A percentile compares a stretch with the other conserved stretches of the same genome.
Evolutionary conservation across 92 coral and sea anemone species (phyloP).

Genomic region (Zoanthus gigantus): DNA sequence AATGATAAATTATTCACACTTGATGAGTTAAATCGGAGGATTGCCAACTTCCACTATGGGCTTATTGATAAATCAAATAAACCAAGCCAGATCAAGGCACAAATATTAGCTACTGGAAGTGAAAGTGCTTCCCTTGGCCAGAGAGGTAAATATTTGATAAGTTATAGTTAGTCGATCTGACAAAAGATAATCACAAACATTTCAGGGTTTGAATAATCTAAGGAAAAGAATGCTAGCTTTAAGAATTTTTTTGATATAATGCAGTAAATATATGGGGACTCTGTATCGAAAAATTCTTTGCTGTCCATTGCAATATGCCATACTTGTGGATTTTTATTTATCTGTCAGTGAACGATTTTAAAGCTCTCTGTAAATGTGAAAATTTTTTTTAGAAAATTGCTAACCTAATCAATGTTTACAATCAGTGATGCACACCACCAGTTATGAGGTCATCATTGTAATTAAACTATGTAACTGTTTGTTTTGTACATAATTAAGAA

Average conservation of each 20-base stretch:
- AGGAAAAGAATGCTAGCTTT: no score
- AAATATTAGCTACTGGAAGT: no score
- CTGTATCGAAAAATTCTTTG: slow-evolving; percentile 15
- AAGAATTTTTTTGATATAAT: no score
- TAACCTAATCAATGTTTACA: background rate
- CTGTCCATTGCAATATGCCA: background rate
- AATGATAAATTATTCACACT: slow-evolving; percentile 62
- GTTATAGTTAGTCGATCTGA: no score
- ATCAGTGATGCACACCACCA: background rate
- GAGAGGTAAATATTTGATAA: no score
- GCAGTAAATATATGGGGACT: no score
- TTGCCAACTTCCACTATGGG: slow-evolving; percentile 22
- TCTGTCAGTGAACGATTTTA: slow-evolving; percentile 8
- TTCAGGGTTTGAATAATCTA: no score
- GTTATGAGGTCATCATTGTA: background rate
- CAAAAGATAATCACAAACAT: no score
- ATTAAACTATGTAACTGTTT: background rate
- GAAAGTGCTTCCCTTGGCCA: no score
- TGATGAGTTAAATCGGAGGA: slow-evolving; percentile 57
- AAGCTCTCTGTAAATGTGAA: background rate
- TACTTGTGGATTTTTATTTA: background rate
- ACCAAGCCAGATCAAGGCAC: no score
- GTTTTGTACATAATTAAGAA: background rate
- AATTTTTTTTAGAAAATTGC: background rate
- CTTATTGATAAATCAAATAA: no score